phyloP scores from a whole-genome alignment of 30 jellyfish, hydroid and myxozoan species.

The Phacellophora camtschatica region DNA sequence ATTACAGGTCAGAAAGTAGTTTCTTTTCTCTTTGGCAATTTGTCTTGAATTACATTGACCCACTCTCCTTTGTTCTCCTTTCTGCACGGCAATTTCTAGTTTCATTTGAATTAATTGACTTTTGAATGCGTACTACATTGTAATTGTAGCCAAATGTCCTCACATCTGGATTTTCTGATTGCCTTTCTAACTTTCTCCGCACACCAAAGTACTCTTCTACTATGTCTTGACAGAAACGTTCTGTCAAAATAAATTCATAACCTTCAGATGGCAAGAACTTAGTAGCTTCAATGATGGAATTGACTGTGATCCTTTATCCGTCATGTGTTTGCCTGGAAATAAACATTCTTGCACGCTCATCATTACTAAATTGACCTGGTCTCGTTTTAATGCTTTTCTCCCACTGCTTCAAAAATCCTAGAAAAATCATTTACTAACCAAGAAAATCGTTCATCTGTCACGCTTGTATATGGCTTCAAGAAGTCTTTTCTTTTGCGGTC shows the following conservation, averaged over 20 bases:
- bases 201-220: constrained; percentile 31
- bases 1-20: too few species aligned
- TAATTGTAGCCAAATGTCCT: constrained; percentile 32
- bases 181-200: not conserved
- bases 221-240: not conserved
- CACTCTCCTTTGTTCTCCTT: not conserved
- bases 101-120: constrained; percentile 10
- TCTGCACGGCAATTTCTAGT: not conserved
- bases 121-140: constrained; percentile 9
- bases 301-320: not conserved
- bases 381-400: not conserved
- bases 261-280: not conserved
- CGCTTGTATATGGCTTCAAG: constrained; percentile 27
- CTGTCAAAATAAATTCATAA: not conserved
- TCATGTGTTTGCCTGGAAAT: constrained; percentile 8
- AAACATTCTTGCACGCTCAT: constrained; percentile 1
- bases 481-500: not conserved
- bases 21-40: not conserved
- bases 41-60: not conserved
- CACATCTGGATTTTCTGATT: constrained; percentile 21
- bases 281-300: not conserved
- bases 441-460: not conserved
- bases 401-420: not conserved
- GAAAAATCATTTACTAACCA: not conserved
- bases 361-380: not conserved